Evolutionary conservation across 2,113 vertebrate species (phyloP), one percentile per base, ranked within the genome.

Genomic region (Archilochus colubris): DNA sequence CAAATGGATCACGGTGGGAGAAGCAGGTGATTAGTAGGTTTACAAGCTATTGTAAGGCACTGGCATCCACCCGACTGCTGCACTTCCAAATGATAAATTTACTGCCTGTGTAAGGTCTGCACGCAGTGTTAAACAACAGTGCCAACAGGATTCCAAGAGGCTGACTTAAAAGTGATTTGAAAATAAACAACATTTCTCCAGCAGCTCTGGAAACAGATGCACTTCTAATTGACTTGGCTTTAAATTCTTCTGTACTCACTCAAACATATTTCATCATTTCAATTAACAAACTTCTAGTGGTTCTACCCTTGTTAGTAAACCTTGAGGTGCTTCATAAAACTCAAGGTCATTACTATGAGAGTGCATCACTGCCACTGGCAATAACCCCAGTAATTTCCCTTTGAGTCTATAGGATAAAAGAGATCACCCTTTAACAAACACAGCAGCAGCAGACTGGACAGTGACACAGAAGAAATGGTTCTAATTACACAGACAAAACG

Each of bases 251-350:
- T 96, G 93, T 94, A 94, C 77, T 74, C 86, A 61, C 77, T 75
- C 73, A 96, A 96, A 79, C 46, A 87, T 94, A 96, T 72, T 96
- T 93, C 94, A 97, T 67, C 54, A 94, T 92, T 97, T 97, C 96
- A 97, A 97, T 97, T 97, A 97, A 90, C 73, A 83, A 96, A 95
- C 86, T 95, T 95, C 67, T 82, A 94, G 94, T 30, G 24, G 63
- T 72, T 88, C 75, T 90, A 84, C 38, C 68, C 92, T 87, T 83
- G 82, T 92, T 94, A 91, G 90, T 67, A 96, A 97, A 96, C 86
- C 79, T 86, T 92, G 68, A 97, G 88, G 79, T 95, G 90, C 84
- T 92, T 91, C 58, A 91, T 86, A 91, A 94, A 97, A 95, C 31
- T 92, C 89, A 97, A 97, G 94, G 95, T 96, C 94, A 89, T 92